Conservation (phyloP, 2,888 invertebrate genomes). For the Dinocampus coccinellae region DNA sequence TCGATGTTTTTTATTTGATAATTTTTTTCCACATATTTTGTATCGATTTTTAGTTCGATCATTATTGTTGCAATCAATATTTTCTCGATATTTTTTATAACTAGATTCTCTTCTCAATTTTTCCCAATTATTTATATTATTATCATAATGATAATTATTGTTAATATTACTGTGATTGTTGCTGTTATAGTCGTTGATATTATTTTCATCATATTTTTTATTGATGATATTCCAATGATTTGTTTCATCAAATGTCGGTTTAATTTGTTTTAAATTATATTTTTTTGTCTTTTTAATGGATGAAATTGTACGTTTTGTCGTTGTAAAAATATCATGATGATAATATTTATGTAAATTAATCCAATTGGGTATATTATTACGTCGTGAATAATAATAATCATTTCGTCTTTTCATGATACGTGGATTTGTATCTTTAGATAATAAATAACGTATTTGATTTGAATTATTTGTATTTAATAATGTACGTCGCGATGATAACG, state of each 20-base stretch:
- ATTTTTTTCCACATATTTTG: neutral
- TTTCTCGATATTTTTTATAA: neutral
- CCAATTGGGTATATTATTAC: neutral
- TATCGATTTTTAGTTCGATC: too few species aligned
- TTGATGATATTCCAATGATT: neutral
- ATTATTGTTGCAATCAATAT: neutral
- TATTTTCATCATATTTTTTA: neutral
- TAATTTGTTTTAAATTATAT: neutral
- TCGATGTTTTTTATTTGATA: neutral
- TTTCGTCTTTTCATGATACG: neutral
- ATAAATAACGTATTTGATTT: neutral
- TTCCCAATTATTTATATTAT: neutral
- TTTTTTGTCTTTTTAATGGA: neutral
- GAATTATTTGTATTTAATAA: conserved; percentile 29
- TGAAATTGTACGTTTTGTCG: neutral
- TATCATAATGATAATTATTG: too few species aligned
- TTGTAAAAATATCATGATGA: neutral
- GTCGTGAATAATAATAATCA: neutral
- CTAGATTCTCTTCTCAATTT: neutral
- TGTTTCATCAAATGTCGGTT: neutral
- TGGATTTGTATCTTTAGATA: neutral
- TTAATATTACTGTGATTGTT: neutral
- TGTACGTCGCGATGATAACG: conserved; percentile 35
- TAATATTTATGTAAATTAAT: neutral
- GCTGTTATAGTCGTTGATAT: neutral